Evolutionary conservation across 2,113 vertebrate genomes (phyloP).

Genomic region (Excalfactoria chinensis): DNA sequence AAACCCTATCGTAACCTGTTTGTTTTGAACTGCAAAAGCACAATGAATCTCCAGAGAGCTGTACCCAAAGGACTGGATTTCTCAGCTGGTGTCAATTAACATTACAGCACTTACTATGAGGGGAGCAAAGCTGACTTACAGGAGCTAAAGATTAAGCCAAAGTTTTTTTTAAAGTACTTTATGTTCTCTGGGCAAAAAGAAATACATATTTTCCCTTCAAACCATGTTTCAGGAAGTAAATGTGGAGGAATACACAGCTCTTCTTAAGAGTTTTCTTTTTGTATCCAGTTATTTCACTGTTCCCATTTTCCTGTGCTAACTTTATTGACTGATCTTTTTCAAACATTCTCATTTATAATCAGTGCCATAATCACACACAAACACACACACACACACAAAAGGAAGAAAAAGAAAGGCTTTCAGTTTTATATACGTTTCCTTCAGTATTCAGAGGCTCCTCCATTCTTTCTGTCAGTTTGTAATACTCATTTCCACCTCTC

Average conservation of each 20-base stretch:
- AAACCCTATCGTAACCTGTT: background rate
- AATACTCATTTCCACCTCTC: background rate
- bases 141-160: background rate
- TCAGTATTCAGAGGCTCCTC: background rate
- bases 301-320: background rate
- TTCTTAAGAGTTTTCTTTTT: background rate
- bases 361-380: background rate
- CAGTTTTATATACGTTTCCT: background rate
- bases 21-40: background rate
- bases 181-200: background rate
- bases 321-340: background rate
- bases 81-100: background rate
- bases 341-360: rapidly evolving
- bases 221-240: background rate
- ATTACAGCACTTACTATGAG: background rate
- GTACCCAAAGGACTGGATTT: background rate
- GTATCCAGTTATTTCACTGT: rapidly evolving
- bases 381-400: too few relatives aligned
- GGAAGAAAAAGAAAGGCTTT: background rate
- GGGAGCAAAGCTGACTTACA: background rate
- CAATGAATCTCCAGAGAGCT: background rate
- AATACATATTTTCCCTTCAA: background rate
- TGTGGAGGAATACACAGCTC: background rate
- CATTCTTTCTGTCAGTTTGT: background rate
- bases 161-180: background rate